Evolutionary conservation across 2,113 vertebrate genomes (phyloP).

Genomic region (Pogonocichla stellata): DNA sequence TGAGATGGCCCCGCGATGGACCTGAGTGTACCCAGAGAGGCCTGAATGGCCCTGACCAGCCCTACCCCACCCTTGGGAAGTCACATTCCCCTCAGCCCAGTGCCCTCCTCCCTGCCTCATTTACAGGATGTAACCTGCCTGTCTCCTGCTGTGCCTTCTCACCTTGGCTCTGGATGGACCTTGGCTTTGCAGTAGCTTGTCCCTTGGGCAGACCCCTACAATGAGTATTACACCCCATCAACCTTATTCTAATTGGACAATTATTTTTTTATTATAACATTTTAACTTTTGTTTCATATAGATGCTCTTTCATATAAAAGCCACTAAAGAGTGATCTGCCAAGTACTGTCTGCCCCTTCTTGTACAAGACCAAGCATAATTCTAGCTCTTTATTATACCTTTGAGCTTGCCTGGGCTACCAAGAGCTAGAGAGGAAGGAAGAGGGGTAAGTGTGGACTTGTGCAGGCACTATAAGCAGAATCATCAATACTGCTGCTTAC

Average conservation of each 20-base stretch:
- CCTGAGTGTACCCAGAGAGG: neutral
- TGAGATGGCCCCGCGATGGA: neutral
- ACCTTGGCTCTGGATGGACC: neutral
- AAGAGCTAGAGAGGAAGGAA: neutral
- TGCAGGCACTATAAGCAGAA: neutral
- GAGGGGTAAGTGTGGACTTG: neutral
- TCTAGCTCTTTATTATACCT: neutral
- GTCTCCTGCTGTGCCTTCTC: neutral
- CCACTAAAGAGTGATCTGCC: neutral
- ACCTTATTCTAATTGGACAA: neutral
- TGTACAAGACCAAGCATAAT: neutral
- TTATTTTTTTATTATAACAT: neutral
- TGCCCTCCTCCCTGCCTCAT: neutral
- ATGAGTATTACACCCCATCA: neutral
- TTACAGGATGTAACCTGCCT: neutral
- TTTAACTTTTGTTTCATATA: neutral
- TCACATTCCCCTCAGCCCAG: neutral
- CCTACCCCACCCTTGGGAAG: too few relatives aligned
- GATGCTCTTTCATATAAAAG: neutral
- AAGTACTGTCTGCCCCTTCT: neutral
- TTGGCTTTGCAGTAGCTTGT: neutral
- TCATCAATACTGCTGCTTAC: neutral
- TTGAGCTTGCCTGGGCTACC: neutral
- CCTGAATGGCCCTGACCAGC: neutral
- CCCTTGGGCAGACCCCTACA: neutral